Base-by-base conservation (phyloP, 2,797 vertebrate species). In the Parauchenoglanis ngamensis region DNA sequence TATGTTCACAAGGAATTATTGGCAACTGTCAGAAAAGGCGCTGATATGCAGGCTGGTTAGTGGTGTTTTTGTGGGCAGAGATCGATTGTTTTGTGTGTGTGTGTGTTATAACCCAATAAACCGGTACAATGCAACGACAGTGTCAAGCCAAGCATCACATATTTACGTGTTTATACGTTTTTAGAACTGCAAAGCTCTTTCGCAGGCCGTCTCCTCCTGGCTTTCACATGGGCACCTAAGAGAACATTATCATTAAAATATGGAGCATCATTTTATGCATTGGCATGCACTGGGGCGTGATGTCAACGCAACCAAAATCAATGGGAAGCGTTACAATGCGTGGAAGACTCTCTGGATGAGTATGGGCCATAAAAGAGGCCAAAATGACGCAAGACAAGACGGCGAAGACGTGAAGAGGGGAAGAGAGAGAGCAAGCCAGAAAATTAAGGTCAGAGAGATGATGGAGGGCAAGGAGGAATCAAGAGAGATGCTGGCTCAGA, bases 401-500 rank as follows among this genome's bases (percentile, higher is more conserved):
- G 4, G 77, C 11, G 52, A 56, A 78, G 3, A 75, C 11, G 12
- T 49, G 13, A 54, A 77, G 49, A 77, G 46, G 4, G 46, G n/a
- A 8, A 19, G 7, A 13, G 44, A 75, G 70, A 11, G 70, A 2
- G 40, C 12, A 23, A 35, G 56, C 0, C 8, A 25, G 21, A 40
- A 79, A 59, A 79, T 79, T 23, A 59, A 79, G 56, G 56, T 79
- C 77, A 59, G 56, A 25, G 54, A 40, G 56, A 59, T 79, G 54
- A 79, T 82, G 61, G 81, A 40, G 80, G 57, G 54, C 59, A 46
- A 59, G 49, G 59, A 61, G 61, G 85, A 86, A 54, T 49, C 15
- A 35, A 73, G 57, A 75, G 44, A 80, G 76, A 84, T 17, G 40
- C 21, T 44, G 56, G 75, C 35, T 86, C 85, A 67, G 86, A 65